A percentile compares a stretch with the other conserved stretches of the same genome.
Evolutionary conservation across 2,888 invertebrate species (phyloP).

Genomic region (Meliscaeva auricollis): DNA sequence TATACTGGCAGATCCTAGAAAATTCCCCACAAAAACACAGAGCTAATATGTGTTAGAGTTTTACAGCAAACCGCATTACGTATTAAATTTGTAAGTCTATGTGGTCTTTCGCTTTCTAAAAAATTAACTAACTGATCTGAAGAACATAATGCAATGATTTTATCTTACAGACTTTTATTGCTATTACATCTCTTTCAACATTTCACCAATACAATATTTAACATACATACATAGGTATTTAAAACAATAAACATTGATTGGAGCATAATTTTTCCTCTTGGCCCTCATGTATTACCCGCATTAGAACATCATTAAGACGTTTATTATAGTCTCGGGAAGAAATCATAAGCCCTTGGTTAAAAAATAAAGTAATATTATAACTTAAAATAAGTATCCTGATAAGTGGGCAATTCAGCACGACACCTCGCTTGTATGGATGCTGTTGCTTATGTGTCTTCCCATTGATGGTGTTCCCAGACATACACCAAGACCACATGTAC

Average conservation of each 20-base stretch:
- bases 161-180: too few species aligned
- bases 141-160: too few species aligned
- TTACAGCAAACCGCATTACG: too few species aligned
- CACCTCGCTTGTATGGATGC: constrained; percentile 52
- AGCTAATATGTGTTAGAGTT: too few species aligned
- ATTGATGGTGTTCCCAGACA: background rate
- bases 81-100: too few species aligned
- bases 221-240: constrained; percentile 30
- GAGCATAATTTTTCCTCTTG: constrained; percentile 33
- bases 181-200: background rate
- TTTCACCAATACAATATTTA: background rate
- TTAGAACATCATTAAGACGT: constrained; percentile 72
- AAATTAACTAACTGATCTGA: too few species aligned
- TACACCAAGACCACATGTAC: background rate
- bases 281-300: constrained; percentile 64
- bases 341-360: constrained; percentile 19
- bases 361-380: constrained; percentile 62
- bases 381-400: constrained; percentile 74
- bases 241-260: constrained; percentile 69
- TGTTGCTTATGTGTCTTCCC: constrained; percentile 12
- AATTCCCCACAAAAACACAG: too few species aligned
- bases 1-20: too few species aligned
- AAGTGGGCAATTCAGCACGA: constrained; percentile 75
- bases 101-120: too few species aligned
- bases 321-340: constrained; percentile 43